Evolutionary conservation across 2,113 vertebrate genomes (phyloP).

Genomic region (Hippopotamus amphibius): DNA sequence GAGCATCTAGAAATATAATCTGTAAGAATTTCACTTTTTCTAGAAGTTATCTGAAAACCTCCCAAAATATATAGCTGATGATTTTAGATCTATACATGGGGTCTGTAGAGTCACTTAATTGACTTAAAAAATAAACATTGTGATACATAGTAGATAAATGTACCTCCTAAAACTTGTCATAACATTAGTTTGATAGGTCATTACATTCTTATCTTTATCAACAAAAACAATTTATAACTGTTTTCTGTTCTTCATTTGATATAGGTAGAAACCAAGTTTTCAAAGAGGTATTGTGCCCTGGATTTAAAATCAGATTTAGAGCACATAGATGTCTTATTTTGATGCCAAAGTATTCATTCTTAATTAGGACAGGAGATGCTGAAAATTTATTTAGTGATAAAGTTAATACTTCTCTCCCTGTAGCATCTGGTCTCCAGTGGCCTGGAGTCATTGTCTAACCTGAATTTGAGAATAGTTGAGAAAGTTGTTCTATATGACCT

Average conservation of each 20-base stretch:
- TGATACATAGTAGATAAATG: not conserved
- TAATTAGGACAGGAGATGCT: conserved; percentile 79
- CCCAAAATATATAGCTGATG: not conserved
- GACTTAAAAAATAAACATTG: not conserved
- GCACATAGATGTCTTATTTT: conserved; percentile 73
- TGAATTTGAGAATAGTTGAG: conserved; percentile 70
- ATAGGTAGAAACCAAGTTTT: conserved; percentile 40
- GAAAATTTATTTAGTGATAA: conserved; percentile 75
- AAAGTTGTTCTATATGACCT: conserved; percentile 73
- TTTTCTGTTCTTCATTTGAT: not conserved
- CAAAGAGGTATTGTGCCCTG: conserved; percentile 45
- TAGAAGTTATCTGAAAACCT: not conserved
- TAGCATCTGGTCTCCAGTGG: conserved; percentile 76
- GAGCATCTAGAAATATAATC: not conserved
- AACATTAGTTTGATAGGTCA: not conserved
- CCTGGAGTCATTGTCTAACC: conserved; percentile 79
- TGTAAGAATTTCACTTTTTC: conserved; percentile 16
- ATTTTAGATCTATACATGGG: not conserved
- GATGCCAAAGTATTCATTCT: conserved; percentile 68
- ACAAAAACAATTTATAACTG: conserved; percentile 15
- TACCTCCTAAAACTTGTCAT: not conserved
- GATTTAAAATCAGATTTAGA: conserved; percentile 76
- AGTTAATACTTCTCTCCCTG: conserved; percentile 69
- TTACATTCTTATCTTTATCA: not conserved
- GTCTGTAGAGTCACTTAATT: not conserved